phyloP scores from a whole-genome alignment of 2,797 vertebrate genomes.

The Amblyopsis hoosieri region DNA sequence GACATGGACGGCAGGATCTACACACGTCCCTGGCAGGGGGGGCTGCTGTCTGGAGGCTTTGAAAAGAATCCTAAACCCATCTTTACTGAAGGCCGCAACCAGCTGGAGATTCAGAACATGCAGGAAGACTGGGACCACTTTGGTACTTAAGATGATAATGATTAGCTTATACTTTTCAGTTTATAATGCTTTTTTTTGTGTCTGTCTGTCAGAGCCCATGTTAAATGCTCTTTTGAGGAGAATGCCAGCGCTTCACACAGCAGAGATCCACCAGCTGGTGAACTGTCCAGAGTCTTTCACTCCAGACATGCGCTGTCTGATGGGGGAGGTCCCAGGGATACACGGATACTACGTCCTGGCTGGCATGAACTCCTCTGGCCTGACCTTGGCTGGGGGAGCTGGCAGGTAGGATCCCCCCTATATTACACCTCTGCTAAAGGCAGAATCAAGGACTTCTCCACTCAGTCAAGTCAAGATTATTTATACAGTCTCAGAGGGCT shows the following conservation, averaged over 20 bases:
- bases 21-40: slow-evolving; percentile 91
- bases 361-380: slow-evolving; percentile 96
- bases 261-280: slow-evolving; percentile 93
- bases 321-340: slow-evolving; percentile 89
- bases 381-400: slow-evolving; percentile 91
- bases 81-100: slow-evolving; percentile 96
- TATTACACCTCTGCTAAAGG: background rate
- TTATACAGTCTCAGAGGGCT: no score
- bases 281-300: slow-evolving; percentile 97
- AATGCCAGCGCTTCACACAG: slow-evolving; percentile 86
- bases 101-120: slow-evolving; percentile 95
- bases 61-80: slow-evolving; percentile 99
- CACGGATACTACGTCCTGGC: slow-evolving; percentile 90
- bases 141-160: slow-evolving; percentile 71
- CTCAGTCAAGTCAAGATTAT: no score
- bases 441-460: no score
- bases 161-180: background rate
- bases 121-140: slow-evolving; percentile 99
- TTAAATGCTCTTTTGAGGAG: slow-evolving; percentile 87
- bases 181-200: background rate
- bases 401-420: slow-evolving; percentile 83
- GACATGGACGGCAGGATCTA: slow-evolving; percentile 97
- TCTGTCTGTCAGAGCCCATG: slow-evolving; percentile 83
- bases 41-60: slow-evolving; percentile 93
- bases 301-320: slow-evolving; percentile 95